A percentile compares a stretch with the other conserved stretches of the same genome.
Evolutionary conservation across 2,888 invertebrate species (phyloP).

Genomic region (Coenonympha glycerion): DNA sequence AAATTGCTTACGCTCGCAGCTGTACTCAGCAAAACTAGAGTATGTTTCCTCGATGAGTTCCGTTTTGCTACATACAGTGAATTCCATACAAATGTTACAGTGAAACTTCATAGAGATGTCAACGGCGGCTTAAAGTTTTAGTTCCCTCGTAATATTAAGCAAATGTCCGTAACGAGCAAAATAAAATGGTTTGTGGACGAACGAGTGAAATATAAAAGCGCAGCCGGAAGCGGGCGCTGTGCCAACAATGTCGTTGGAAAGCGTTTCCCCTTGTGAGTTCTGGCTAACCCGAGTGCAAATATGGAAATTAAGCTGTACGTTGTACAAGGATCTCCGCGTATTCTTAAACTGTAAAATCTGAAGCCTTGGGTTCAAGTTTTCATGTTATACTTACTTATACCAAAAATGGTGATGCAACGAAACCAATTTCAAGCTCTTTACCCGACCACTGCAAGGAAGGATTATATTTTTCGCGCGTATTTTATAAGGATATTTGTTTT

Average conservation of each 20-base stretch:
- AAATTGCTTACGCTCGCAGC: too few relatives aligned
- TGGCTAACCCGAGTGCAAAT: slow-evolving; percentile 9
- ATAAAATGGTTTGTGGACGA: slow-evolving; percentile 31
- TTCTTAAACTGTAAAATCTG: background rate
- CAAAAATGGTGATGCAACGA: too few relatives aligned
- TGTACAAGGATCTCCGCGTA: background rate
- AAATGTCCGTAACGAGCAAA: slow-evolving; percentile 29
- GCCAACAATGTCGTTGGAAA: slow-evolving; percentile 31
- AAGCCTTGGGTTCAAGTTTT: too few relatives aligned
- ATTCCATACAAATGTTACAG: background rate
- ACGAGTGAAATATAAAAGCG: slow-evolving; percentile 33
- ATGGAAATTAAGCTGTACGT: slow-evolving; percentile 11
- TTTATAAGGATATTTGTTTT: too few relatives aligned
- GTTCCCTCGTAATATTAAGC: slow-evolving; percentile 25
- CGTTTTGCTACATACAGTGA: background rate
- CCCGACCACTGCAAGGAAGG: too few relatives aligned
- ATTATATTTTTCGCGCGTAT: too few relatives aligned
- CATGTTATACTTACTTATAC: too few relatives aligned
- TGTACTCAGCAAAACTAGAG: too few relatives aligned
- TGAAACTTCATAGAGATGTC: slow-evolving; percentile 4
- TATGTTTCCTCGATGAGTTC: too few relatives aligned
- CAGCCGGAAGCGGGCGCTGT: slow-evolving; percentile 27
- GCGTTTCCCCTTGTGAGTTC: slow-evolving; percentile 4
- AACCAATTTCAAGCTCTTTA: too few relatives aligned
- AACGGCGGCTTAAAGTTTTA: slow-evolving; percentile 9